phyloP scores from a whole-genome alignment of 2,797 vertebrate species.

The Cetoscarus ocellatus region DNA sequence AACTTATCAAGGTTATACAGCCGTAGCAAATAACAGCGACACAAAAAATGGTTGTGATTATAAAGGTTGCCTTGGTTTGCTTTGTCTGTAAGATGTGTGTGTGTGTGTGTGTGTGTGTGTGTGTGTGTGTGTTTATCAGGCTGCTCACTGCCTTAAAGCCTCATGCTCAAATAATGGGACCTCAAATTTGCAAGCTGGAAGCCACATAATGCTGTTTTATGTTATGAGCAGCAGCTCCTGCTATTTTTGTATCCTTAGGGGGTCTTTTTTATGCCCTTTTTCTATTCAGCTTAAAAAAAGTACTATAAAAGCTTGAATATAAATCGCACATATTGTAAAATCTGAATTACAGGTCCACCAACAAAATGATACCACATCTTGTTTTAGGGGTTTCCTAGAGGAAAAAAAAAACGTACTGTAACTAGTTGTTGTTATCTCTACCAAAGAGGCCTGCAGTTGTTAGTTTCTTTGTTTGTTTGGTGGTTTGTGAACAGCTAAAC shows the following conservation, averaged over 20 bases:
- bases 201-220: constrained; percentile 12
- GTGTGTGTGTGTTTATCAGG: constrained; percentile 16
- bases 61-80: constrained; percentile 20
- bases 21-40: constrained; percentile 20
- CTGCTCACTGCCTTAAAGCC: background rate
- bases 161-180: constrained; percentile 22
- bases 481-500: no score
- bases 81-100: constrained; percentile 18
- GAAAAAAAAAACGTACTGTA: no score
- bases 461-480: no score
- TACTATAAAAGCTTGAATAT: no score
- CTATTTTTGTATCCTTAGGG: background rate
- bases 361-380: no score
- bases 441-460: no score
- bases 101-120: no score
- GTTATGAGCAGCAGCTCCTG: constrained; percentile 9
- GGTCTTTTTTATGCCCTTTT: constrained; percentile 1
- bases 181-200: constrained; percentile 14
- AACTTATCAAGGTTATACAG: constrained; percentile 34
- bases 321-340: no score
- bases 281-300: background rate
- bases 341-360: no score
- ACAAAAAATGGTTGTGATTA: constrained; percentile 6
- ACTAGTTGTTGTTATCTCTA: no score
- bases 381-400: no score